phyloP scores from a whole-genome alignment of 1,140 invertebrate species.

The Panagrolaimus sp. region DNA sequence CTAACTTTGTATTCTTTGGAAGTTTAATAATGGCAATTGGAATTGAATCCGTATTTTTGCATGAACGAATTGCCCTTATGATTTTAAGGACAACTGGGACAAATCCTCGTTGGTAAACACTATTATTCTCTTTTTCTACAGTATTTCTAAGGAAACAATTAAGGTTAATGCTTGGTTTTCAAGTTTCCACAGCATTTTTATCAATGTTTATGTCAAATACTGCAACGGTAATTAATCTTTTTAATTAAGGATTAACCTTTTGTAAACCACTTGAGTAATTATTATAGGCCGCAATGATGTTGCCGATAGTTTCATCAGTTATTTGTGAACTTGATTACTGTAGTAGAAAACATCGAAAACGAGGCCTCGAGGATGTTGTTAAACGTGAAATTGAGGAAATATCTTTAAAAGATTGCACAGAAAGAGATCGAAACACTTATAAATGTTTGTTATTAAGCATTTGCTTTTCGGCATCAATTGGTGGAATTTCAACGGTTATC shows the following conservation, averaged over 20 bases:
- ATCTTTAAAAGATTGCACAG: slow-evolving; percentile 7
- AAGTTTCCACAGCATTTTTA: slow-evolving; percentile 32
- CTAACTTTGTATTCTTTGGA: slow-evolving; percentile 73
- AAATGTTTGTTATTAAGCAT: slow-evolving; percentile 67
- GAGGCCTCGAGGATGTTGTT: slow-evolving; percentile 19
- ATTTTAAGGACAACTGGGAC: slow-evolving; percentile 72
- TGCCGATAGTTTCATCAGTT: slow-evolving; percentile 47
- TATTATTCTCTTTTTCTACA: no score
- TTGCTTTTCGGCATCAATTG: slow-evolving; percentile 74
- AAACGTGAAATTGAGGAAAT: background rate
- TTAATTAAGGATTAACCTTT: slow-evolving; percentile 70
- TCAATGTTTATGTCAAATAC: slow-evolving; percentile 63
- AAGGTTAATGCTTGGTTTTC: slow-evolving; percentile 43
- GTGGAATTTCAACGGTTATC: slow-evolving; percentile 78
- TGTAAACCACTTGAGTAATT: slow-evolving; percentile 60
- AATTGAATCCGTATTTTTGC: slow-evolving; percentile 75
- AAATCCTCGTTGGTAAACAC: slow-evolving; percentile 60
- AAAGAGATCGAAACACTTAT: slow-evolving; percentile 41
- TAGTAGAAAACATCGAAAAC: slow-evolving; percentile 4
- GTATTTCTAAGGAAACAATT: background rate
- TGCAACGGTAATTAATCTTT: slow-evolving; percentile 58
- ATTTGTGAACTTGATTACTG: slow-evolving; percentile 46
- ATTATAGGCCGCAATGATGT: slow-evolving; percentile 44
- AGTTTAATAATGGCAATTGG: slow-evolving; percentile 74
- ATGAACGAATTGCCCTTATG: slow-evolving; percentile 73